These are phyloP conservation scores for Mesoclemmys tuberculata DNA, from an alignment of 2,113 vertebrate genomes.

Conservation along the genomic window DNA sequence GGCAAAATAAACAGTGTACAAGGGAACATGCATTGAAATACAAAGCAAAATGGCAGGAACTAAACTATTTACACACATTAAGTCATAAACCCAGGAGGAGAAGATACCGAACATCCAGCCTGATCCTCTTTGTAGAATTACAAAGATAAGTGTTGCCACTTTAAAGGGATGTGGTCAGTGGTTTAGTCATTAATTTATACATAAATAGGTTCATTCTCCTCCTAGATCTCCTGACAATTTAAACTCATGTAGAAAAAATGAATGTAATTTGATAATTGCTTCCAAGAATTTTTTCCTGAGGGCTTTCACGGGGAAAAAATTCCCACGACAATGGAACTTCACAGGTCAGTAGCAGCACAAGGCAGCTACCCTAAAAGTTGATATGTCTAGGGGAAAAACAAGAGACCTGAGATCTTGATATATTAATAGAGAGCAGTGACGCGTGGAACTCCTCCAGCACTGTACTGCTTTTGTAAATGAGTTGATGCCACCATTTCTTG, in stretches of 20 bases:
- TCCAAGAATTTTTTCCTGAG: rapidly evolving
- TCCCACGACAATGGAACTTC: background rate
- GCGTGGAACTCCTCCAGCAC: rapidly evolving
- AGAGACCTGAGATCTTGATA: rapidly evolving
- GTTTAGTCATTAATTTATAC: rapidly evolving
- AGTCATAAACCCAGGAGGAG: background rate
- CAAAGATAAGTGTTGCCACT: rapidly evolving
- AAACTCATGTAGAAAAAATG: rapidly evolving
- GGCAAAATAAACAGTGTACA: rapidly evolving
- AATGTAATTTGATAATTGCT: rapidly evolving
- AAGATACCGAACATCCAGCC: rapidly evolving
- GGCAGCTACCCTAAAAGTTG: rapidly evolving
- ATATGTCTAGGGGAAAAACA: rapidly evolving
- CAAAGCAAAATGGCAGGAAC: rapidly evolving
- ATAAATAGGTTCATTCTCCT: rapidly evolving
- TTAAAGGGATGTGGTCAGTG: rapidly evolving
- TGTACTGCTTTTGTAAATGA: rapidly evolving
- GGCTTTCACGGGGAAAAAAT: background rate
- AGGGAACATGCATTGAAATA: background rate
- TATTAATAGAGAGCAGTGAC: rapidly evolving
- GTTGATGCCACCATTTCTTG: rapidly evolving
- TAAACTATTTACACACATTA: rapidly evolving
- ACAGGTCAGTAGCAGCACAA: rapidly evolving
- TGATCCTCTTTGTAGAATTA: rapidly evolving
- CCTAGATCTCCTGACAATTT: rapidly evolving